phyloP scores from a whole-genome alignment of 2,113 vertebrate species.

The Myrmophylax atrothorax region DNA sequence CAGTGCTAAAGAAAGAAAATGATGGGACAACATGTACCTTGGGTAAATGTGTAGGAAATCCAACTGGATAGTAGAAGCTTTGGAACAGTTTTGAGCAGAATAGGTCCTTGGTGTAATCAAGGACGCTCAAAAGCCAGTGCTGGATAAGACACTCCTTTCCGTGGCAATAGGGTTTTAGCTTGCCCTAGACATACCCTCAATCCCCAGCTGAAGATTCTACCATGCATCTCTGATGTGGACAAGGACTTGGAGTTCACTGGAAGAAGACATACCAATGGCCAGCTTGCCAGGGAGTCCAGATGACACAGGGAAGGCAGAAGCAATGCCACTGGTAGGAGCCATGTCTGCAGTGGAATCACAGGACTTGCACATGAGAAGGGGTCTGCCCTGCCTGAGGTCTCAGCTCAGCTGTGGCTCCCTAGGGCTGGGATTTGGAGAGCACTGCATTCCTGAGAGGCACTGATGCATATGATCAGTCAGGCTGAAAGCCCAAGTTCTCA shows the following conservation, averaged over 20 bases:
- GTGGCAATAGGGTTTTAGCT: background rate
- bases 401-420: background rate
- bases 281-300: background rate
- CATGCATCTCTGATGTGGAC: background rate
- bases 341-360: background rate
- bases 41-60: background rate
- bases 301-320: background rate
- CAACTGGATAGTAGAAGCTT: background rate
- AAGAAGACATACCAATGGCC: background rate
- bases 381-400: background rate
- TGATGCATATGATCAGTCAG: background rate
- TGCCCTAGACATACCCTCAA: background rate
- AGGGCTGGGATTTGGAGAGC: background rate
- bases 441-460: constrained; percentile 3
- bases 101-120: background rate
- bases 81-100: background rate
- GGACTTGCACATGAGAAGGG: background rate
- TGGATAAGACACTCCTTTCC: background rate
- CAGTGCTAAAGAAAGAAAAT: background rate
- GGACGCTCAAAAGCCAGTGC: background rate
- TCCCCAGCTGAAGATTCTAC: background rate
- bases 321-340: background rate
- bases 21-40: background rate
- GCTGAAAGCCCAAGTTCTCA: background rate
- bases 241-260: background rate